Conservation (phyloP, 2,797 vertebrate genomes). For the Neosilurus mollespiculum region DNA sequence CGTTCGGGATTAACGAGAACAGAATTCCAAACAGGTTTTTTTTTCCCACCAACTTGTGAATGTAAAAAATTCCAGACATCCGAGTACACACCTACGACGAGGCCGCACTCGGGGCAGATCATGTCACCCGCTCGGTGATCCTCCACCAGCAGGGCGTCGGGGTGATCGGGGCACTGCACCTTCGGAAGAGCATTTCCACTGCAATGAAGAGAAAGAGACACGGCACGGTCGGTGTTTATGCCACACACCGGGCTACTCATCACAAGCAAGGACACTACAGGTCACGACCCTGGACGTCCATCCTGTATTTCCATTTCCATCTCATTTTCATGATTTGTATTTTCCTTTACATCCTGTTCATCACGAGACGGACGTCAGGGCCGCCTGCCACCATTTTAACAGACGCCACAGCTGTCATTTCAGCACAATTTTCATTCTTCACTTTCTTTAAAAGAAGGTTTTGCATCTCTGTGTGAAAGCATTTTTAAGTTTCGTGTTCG, state of each 20-base stretch:
- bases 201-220: conserved; percentile 21
- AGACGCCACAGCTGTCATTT: not conserved
- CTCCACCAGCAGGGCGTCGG: conserved; percentile 93
- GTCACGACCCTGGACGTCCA: not conserved
- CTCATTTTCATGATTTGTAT: conserved; percentile 14
- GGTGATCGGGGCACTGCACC: conserved; percentile 95
- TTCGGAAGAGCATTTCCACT: conserved; percentile 80
- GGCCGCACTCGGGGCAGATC: conserved; percentile 97
- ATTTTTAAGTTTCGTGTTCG: not conserved
- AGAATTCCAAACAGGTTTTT: not conserved
- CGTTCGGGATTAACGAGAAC: not conserved
- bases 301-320: not conserved
- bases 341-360: not conserved
- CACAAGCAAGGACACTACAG: not conserved
- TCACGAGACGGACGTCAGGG: not conserved
- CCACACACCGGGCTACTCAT: not conserved
- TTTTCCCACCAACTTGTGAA: too few relatives aligned
- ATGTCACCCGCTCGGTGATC: conserved; percentile 99
- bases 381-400: not conserved
- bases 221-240: not conserved
- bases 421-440: not conserved
- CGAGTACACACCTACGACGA: conserved; percentile 86
- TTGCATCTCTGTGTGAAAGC: not conserved
- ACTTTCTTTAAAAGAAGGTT: not conserved
- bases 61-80: not conserved